Base-by-base conservation (phyloP, 1,140 invertebrate genomes). In the Pectinophora gossypiella region DNA sequence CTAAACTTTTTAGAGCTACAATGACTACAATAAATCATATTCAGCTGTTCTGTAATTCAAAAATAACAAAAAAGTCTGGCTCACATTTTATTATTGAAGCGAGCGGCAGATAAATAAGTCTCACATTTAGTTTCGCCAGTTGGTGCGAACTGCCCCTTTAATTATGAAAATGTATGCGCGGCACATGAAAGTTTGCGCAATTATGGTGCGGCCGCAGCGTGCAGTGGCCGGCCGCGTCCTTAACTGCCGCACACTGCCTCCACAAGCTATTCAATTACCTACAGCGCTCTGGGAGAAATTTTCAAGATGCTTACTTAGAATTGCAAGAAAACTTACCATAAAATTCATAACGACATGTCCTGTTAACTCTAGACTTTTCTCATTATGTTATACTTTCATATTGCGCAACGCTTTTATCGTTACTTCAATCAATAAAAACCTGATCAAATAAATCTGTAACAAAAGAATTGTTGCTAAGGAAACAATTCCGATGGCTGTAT, bases 111-210 rank as follows among this genome's bases (percentile, higher is more conserved):
- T 76, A 75, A 75, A 84, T 81, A 79, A 76, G 59, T 68, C 69
- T 63, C 52, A 72, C 61, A 15, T 40, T 40, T 60, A 63, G 61
- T 68, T 71, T 69, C 67, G 59, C 65, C 73, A 80, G 75, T 82
- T 77, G 75, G 69, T 81, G 75, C 70, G 72, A 76, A 81, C 72
- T 73, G 72, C 72, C 72, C 68, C 76, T 81, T 85, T 85, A 85
- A 85, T 85, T 83, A 85, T 85, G 79, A 83, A 83, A 83, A 85
- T 83, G 75, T 85, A 85, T 83, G 82, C 82, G 69, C 66, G 79
- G 82, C 77, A 80, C 79, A 85, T 76, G 82, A 82, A 85, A 85
- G 79, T 85, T 85, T 80, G 68, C 76, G 82, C 82, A 85, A 85
- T 85, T 83, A 85, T 78, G 78, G 61, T 70, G 65, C 64, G 63